Percentiles rank a stretch among this genome's conserved stretches.
These are phyloP conservation scores for Patiria pectinifera DNA, from an alignment of 53 echinoderm and acorn worm species.

Conservation along the genomic window DNA sequence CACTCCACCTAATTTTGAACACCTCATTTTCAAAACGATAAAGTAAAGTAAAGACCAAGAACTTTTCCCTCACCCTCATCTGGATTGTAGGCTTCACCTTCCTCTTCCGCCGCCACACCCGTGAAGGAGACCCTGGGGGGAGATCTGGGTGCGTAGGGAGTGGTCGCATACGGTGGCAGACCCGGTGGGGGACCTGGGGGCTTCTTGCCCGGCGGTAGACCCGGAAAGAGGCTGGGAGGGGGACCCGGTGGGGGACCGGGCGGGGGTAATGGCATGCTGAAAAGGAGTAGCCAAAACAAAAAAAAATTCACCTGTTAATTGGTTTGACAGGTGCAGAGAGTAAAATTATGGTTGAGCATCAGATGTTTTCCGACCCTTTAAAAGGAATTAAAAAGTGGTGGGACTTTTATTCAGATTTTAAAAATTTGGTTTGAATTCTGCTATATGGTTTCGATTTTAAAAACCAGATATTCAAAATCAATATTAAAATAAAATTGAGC, in stretches of 20 bases:
- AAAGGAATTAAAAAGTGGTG: too few relatives aligned
- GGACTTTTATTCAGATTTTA: too few relatives aligned
- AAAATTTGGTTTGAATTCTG: too few relatives aligned
- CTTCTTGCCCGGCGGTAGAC: conserved; percentile 75
- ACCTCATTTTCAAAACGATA: too few relatives aligned
- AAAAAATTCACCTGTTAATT: neutral
- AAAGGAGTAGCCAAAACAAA: neutral
- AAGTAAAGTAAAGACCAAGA: too few relatives aligned
- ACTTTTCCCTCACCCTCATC: conserved; percentile 40
- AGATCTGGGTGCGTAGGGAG: conserved; percentile 43
- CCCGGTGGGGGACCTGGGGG: conserved; percentile 93
- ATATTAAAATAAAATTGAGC: too few relatives aligned
- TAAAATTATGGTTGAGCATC: neutral
- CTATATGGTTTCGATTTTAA: too few relatives aligned
- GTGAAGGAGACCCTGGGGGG: conserved; percentile 47
- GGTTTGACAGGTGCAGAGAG: neutral
- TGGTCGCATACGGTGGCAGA: conserved; percentile 70
- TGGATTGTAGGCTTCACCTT: conserved; percentile 48
- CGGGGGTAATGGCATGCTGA: conserved; percentile 48
- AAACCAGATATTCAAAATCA: too few relatives aligned
- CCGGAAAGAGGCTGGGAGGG: conserved; percentile 78
- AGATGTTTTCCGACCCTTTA: neutral
- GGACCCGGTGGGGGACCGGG: conserved; percentile 75
- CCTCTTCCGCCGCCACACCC: conserved; percentile 12
- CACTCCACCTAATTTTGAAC: too few relatives aligned